Evolutionary conservation across 2,888 invertebrate genomes (phyloP).

Genomic region (Pedicia rivosa): DNA sequence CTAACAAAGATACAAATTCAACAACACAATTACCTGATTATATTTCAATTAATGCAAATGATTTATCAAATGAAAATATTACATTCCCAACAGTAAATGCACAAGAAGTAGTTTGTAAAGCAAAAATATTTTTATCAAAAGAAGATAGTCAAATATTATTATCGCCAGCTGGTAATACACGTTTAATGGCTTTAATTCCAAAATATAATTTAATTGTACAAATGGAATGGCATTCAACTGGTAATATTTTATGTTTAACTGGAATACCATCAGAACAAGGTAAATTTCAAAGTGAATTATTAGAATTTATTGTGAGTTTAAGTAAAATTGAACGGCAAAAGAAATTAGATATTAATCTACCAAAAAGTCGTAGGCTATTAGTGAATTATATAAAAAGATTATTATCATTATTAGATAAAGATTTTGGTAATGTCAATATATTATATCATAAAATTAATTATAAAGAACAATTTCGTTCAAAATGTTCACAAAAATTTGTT

Average conservation of each 20-base stretch:
- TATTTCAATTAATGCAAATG: too few relatives aligned
- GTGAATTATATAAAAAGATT: constrained; percentile 23
- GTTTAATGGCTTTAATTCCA: constrained; percentile 28
- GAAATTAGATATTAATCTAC: constrained; percentile 20
- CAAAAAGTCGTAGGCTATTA: constrained; percentile 21
- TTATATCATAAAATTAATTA: constrained; percentile 32
- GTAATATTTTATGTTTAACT: constrained; percentile 33
- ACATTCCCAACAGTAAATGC: too few relatives aligned
- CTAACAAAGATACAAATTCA: too few relatives aligned
- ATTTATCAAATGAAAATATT: too few relatives aligned
- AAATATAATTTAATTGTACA: constrained; percentile 25
- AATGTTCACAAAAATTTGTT: constrained; percentile 29
- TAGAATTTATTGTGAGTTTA: constrained; percentile 25
- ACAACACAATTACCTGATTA: too few relatives aligned
- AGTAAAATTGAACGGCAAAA: constrained; percentile 18
- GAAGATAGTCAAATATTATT: constrained; percentile 34
- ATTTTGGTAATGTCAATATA: constrained; percentile 35
- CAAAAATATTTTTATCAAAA: constrained; percentile 35
- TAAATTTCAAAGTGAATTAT: constrained; percentile 33
- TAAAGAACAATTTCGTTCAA: constrained; percentile 32
- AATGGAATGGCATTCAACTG: constrained; percentile 27
- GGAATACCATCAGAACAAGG: constrained; percentile 36
- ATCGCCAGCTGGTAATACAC: constrained; percentile 32
- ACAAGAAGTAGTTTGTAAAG: constrained; percentile 22
- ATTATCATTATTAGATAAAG: constrained; percentile 20